These are phyloP conservation scores for Gerris buenoi DNA, from an alignment of 1,140 invertebrate genomes.

Conservation along the genomic window DNA sequence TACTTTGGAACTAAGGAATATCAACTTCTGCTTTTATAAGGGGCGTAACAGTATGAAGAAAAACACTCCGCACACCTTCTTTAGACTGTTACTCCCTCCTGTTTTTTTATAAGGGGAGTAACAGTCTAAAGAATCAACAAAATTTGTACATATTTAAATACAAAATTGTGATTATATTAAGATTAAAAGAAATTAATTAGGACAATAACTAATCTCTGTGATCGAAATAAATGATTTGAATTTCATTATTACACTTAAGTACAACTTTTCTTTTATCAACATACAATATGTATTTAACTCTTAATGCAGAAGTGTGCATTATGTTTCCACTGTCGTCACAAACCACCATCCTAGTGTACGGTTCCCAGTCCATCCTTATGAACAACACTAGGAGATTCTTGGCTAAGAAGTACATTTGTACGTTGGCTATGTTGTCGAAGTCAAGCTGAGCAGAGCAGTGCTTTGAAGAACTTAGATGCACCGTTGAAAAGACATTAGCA, in stretches of 20 bases:
- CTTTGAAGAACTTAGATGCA: not conserved
- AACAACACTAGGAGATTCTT: not conserved
- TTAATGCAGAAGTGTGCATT: not conserved
- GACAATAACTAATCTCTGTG: not conserved
- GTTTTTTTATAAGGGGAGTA: too few species aligned
- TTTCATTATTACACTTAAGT: not conserved
- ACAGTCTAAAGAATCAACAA: too few species aligned
- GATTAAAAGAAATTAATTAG: too few species aligned
- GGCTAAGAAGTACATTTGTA: not conserved
- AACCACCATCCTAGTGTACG: not conserved
- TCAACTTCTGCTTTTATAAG: too few species aligned
- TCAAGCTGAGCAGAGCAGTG: not conserved
- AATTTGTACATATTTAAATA: too few species aligned
- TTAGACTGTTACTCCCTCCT: too few species aligned
- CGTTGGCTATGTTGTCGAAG: not conserved
- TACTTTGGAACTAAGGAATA: too few species aligned
- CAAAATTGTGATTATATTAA: too few species aligned
- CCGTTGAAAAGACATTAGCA: not conserved
- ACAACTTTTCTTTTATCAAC: not conserved
- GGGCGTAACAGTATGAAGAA: too few species aligned
- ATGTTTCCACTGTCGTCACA: not conserved
- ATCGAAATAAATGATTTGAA: conserved; percentile 3
- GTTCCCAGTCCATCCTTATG: conserved; percentile 2
- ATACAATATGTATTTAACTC: not conserved
- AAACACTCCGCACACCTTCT: too few species aligned